Evolutionary conservation across 2,888 invertebrate genomes (phyloP), one percentile per base, ranked within the genome.

Genomic region (Aproaerema taeniolella): DNA sequence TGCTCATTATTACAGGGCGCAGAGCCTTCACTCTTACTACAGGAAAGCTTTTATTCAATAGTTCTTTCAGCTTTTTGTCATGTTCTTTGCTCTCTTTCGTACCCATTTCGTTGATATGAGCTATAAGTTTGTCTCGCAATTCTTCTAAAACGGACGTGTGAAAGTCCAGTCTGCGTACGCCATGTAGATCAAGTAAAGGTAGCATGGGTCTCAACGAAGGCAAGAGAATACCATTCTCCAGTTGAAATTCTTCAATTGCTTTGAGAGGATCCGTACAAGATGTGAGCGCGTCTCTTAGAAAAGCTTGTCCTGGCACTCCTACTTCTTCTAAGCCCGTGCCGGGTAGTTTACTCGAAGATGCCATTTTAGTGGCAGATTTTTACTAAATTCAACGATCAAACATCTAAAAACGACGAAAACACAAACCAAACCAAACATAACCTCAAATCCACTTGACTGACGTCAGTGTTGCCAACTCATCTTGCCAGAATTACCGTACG

Each of bases 241-340:
- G 86, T 91, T 98, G 97, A 88, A 99, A 99, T 75, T 98, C 97
- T 88, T 98, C 97, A 49, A 99, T 99, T n/a, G 98, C 98, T 83
- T 96, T 96, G 26, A 98, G 73, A 8, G 98, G 98, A 83, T 99
- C 98, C 0, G 96, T 96, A 68, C 98, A 98, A 61, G 96, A 97
- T 9, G 97, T 97, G 10, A 98, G 88, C 8, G 97, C 95, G 75
- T 98, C 96, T 35, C 93, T 87, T n/a, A 97, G 88, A 68, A 90
- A 94, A n/a, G 91, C 89, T 62, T 95, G 93, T 0, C 96, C 96
- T 0, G 95, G 93, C 45, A 97, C 94, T 9, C 95, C 95, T 1
- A 95, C 91, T 48, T 95, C 94, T 73, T 96, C 95, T 40, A 95
- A 74, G 0, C 93, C 93, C 17, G 92, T 87, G 8, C 87, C 87